Conservation (phyloP, 1,140 invertebrate species). For the Pissodes strobi region DNA sequence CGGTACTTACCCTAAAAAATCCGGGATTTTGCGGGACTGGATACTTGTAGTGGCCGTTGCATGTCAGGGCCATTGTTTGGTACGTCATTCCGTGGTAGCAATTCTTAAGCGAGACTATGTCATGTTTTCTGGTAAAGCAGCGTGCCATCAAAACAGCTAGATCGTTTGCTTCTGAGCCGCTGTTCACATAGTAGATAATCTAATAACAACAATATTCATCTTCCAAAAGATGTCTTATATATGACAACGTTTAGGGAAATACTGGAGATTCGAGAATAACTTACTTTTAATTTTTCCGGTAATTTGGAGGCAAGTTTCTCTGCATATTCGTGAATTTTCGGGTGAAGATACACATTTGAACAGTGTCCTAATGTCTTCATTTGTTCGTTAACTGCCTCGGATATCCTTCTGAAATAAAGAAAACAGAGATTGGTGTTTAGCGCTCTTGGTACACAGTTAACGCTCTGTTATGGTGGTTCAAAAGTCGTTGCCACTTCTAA, state of each 20-base stretch:
- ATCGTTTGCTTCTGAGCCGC: conserved; percentile 97
- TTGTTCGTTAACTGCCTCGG: conserved; percentile 77
- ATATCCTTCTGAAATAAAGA: conserved; percentile 74
- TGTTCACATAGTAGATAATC: conserved; percentile 92
- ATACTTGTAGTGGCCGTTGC: conserved; percentile 78
- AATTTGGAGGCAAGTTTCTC: conserved; percentile 79
- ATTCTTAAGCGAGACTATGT: conserved; percentile 86
- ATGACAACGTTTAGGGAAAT: no score
- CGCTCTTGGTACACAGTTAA: no score
- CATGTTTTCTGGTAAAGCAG: conserved; percentile 80
- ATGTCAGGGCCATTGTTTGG: conserved; percentile 78
- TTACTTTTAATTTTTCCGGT: conserved; percentile 82
- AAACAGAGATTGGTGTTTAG: no score
- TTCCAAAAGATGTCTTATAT: no score
- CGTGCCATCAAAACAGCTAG: conserved; percentile 87
- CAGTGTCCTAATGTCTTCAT: conserved; percentile 86
- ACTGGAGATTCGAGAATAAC: no score
- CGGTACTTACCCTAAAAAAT: conserved; percentile 80
- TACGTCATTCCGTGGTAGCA: conserved; percentile 76
- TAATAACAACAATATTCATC: no score
- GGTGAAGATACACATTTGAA: conserved; percentile 88
- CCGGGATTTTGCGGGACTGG: conserved; percentile 75
- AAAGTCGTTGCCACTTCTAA: no score
- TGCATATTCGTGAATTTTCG: conserved; percentile 89
- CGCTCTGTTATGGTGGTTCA: no score